A percentile compares a stretch with the other conserved stretches of the same genome.
Evolutionary conservation across 2,888 invertebrate species (phyloP).

Genomic region (Meta bourneti): DNA sequence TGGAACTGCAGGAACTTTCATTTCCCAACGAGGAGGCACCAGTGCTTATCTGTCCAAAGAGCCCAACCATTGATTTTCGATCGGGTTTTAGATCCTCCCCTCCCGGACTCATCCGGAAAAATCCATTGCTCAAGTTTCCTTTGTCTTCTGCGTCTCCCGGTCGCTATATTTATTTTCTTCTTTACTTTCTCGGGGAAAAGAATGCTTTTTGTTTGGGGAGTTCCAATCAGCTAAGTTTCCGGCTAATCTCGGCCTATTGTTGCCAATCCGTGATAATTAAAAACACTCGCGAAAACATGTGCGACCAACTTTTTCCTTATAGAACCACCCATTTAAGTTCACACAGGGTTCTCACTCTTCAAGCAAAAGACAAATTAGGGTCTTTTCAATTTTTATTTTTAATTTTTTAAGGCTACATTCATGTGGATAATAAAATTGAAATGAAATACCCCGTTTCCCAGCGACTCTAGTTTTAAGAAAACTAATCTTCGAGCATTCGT

Average conservation of each 20-base stretch:
- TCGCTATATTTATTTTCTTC: constrained; percentile 40
- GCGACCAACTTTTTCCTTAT: too few relatives aligned
- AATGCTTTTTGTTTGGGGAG: constrained; percentile 34
- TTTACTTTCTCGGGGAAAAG: background rate
- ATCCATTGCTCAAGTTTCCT: constrained; percentile 63
- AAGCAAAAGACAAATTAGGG: too few relatives aligned
- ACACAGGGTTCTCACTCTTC: too few relatives aligned
- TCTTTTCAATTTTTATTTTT: too few relatives aligned
- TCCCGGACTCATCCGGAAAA: constrained; percentile 57
- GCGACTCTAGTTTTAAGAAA: too few relatives aligned
- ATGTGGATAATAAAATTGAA: too few relatives aligned
- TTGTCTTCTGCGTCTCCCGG: constrained; percentile 29
- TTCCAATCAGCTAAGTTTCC: constrained; percentile 52
- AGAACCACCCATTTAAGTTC: too few relatives aligned
- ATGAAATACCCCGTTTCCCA: too few relatives aligned
- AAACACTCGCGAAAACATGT: background rate
- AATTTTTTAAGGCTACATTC: too few relatives aligned
- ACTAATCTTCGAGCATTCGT: too few relatives aligned
- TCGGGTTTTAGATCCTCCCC: constrained; percentile 36
- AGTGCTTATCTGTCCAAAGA: constrained; percentile 34
- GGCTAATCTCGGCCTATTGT: constrained; percentile 33
- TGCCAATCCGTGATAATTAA: constrained; percentile 50
- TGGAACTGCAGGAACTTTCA: constrained; percentile 29
- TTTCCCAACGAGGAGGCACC: constrained; percentile 26
- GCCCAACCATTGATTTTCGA: constrained; percentile 64